These are phyloP conservation scores for Drosophila setifemur DNA, from an alignment of 1,140 invertebrate genomes.

Conservation along the genomic window DNA sequence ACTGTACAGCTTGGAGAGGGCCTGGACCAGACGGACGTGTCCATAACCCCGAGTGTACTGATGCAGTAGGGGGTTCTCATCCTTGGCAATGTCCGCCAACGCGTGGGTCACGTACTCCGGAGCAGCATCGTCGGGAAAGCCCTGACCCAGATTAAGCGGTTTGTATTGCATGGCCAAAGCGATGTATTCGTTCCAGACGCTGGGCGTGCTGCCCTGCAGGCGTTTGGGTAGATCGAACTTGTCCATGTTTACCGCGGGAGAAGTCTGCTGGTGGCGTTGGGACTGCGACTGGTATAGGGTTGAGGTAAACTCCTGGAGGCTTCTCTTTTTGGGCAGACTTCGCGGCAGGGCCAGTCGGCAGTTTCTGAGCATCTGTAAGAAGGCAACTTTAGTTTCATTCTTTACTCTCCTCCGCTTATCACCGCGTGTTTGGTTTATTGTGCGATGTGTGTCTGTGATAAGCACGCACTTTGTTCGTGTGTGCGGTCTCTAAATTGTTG, in stretches of 20 bases:
- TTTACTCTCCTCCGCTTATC: conserved; percentile 14
- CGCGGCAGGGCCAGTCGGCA: conserved; percentile 12
- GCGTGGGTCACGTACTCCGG: conserved; percentile 93
- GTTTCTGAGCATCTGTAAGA: conserved; percentile 54
- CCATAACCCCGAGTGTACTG: conserved; percentile 97
- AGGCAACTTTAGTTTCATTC: conserved; percentile 2
- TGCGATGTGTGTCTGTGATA: conserved; percentile 5
- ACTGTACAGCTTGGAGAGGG: conserved; percentile 92
- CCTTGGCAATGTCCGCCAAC: conserved; percentile 87
- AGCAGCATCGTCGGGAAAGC: conserved; percentile 97
- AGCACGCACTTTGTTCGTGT: conserved; percentile 30
- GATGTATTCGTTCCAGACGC: conserved; percentile 95
- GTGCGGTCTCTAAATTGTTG: background rate
- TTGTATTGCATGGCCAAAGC: conserved; percentile 93
- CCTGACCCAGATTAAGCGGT: conserved; percentile 97
- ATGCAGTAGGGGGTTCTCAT: conserved; percentile 90
- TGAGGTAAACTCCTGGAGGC: background rate
- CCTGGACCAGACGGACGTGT: conserved; percentile 94
- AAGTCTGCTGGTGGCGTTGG: conserved; percentile 12
- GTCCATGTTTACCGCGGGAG: conserved; percentile 44
- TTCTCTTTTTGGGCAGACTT: conserved; percentile 2
- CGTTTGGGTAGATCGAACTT: conserved; percentile 86
- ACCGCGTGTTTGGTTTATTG: conserved; percentile 16
- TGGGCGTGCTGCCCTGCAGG: conserved; percentile 85
- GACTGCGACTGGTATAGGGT: no score